Conservation (phyloP, 2,113 vertebrate genomes). For the Prinia subflava region DNA sequence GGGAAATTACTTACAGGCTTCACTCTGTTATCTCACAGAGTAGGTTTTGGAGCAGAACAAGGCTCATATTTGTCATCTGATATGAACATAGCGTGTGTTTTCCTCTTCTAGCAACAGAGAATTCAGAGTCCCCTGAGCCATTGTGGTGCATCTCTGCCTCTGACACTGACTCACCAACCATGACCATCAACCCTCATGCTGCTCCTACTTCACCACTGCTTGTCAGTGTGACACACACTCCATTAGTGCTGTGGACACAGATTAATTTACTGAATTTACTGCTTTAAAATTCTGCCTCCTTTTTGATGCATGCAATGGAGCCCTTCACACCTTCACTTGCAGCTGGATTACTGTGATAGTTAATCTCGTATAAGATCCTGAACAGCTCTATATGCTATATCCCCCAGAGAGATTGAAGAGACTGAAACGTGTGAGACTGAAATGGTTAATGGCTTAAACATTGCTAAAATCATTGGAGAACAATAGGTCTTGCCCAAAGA, state of each 20-base stretch:
- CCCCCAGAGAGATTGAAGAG: too few species aligned
- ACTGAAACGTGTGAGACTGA: not conserved
- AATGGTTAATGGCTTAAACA: not conserved
- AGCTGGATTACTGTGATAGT: not conserved
- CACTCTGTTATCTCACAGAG: not conserved
- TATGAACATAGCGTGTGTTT: not conserved
- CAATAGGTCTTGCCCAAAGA: not conserved
- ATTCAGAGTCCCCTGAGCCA: too few species aligned
- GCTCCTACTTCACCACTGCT: not conserved
- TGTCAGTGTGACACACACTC: not conserved
- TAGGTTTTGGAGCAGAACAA: not conserved
- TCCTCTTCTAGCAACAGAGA: not conserved
- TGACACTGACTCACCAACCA: rapidly evolving
- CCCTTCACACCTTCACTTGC: not conserved
- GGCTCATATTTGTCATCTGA: not conserved
- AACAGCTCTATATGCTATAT: not conserved
- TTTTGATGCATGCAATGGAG: not conserved
- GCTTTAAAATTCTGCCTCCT: not conserved
- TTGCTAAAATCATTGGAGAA: not conserved
- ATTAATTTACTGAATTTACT: not conserved
- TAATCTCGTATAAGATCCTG: not conserved
- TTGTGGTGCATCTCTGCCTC: rapidly evolving
- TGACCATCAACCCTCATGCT: rapidly evolving
- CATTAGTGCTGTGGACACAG: not conserved
- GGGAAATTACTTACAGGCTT: not conserved